Conservation (phyloP, 2,113 vertebrate genomes). For the Hypocryptadius cinnamomeus region DNA sequence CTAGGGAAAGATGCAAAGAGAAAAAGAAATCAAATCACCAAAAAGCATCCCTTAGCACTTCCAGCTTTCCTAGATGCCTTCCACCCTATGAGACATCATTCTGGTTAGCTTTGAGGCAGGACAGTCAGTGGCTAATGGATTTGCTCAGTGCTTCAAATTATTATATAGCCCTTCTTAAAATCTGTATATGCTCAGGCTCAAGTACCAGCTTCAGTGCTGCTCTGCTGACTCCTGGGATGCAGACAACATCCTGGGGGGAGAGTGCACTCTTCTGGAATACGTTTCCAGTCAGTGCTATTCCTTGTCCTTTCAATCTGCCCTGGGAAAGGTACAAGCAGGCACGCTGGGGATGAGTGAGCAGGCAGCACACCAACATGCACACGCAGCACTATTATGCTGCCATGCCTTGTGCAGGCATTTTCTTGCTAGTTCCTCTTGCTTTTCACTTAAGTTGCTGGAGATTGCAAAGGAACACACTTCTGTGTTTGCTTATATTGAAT, state of each 20-base stretch:
- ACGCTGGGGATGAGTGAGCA: not conserved
- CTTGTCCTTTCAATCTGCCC: not conserved
- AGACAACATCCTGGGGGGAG: not conserved
- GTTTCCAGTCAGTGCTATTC: not conserved
- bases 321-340: not conserved
- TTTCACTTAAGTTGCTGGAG: not conserved
- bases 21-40: not conserved
- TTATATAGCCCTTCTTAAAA: not conserved
- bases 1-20: not conserved
- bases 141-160: not conserved
- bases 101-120: not conserved
- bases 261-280: not conserved
- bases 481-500: not conserved
- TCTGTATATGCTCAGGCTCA: not conserved
- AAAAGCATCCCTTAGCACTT: not conserved
- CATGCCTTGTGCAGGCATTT: not conserved
- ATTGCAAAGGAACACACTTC: not conserved
- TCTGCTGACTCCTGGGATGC: not conserved
- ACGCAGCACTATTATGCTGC: not conserved
- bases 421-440: not conserved
- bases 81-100: not conserved
- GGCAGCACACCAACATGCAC: not conserved
- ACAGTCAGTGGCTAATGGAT: not conserved
- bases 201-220: not conserved
- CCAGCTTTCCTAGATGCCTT: not conserved